Conservation (phyloP, 2,113 vertebrate genomes). For the Garra rufa region DNA sequence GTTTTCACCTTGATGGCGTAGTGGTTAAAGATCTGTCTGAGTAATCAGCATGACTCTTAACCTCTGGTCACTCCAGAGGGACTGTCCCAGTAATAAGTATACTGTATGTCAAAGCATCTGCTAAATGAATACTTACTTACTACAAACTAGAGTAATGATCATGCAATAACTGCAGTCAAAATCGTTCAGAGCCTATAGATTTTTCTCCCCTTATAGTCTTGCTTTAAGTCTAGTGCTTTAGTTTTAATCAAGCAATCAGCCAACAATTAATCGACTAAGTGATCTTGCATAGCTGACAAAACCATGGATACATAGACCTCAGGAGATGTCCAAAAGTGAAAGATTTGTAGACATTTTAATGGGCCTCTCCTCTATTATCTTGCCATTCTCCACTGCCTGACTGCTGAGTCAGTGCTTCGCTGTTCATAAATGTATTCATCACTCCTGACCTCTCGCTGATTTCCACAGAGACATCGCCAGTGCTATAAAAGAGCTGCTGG, state of each 20-base stretch:
- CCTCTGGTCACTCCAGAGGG: not conserved
- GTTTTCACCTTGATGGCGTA: not conserved
- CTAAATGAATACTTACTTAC: conserved; percentile 1
- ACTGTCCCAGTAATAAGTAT: not conserved
- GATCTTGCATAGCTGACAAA: not conserved
- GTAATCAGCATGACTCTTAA: not conserved
- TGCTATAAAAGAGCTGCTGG: conserved; percentile 99
- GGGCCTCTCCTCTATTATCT: conserved; percentile 11
- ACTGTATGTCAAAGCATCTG: conserved; percentile 11
- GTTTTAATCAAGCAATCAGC: conserved; percentile 21
- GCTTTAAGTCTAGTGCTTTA: conserved; percentile 10
- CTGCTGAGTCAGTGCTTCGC: conserved; percentile 24
- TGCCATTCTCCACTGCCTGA: conserved; percentile 2
- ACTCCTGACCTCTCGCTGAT: conserved; percentile 45
- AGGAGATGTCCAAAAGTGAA: not conserved
- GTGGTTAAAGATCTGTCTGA: not conserved
- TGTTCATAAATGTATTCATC: conserved; percentile 38
- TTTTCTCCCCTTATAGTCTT: not conserved
- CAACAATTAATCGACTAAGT: not conserved
- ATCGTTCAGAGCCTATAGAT: conserved; percentile 11
- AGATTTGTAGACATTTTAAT: conserved; percentile 35
- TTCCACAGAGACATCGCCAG: conserved; percentile 94
- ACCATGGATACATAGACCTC: conserved; percentile 23
- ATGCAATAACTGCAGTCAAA: not conserved
- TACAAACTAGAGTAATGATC: conserved; percentile 15